phyloP scores from a whole-genome alignment of 2,888 invertebrate genomes.

The Drosophila siamana region DNA sequence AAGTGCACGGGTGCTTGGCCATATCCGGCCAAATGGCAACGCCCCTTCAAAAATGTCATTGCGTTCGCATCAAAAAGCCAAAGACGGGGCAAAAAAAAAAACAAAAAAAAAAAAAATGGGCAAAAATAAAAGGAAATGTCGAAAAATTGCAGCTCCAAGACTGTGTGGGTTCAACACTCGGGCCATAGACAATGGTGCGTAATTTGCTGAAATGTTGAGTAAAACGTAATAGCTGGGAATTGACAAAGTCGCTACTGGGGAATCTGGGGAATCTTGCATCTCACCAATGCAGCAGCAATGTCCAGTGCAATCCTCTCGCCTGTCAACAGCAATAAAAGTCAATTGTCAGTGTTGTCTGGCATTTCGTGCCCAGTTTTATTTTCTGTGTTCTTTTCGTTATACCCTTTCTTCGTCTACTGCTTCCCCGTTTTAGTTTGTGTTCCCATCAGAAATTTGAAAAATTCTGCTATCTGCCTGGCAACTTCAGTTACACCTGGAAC shows the following conservation, averaged over 20 bases:
- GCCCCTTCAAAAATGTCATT: conserved; percentile 34
- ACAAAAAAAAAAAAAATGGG: conserved; percentile 18
- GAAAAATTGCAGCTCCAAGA: conserved; percentile 35
- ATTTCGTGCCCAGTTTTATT: conserved; percentile 43
- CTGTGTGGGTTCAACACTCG: conserved; percentile 21
- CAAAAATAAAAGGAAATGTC: conserved; percentile 32
- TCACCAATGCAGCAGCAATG: conserved; percentile 10
- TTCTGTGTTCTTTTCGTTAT: conserved; percentile 10
- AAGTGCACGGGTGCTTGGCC: conserved; percentile 39
- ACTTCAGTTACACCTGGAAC: conserved; percentile 20
- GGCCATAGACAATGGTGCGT: conserved; percentile 67
- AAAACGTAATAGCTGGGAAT: conserved; percentile 76
- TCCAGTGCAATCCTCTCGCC: conserved; percentile 24
- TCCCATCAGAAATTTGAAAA: conserved; percentile 34
- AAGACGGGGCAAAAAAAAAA: conserved; percentile 2
- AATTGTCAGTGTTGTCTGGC: conserved; percentile 70
- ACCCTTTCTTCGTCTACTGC: conserved; percentile 1
- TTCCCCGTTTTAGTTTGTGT: conserved; percentile 3
- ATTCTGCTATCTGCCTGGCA: conserved; percentile 48
- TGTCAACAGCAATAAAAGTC: conserved; percentile 79
- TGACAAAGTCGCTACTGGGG: conserved; percentile 64
- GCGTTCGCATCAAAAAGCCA: conserved; percentile 15
- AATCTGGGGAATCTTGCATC: conserved; percentile 23
- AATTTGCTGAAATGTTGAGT: conserved; percentile 71
- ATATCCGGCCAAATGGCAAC: conserved; percentile 42